Base-by-base conservation (phyloP, 2,888 invertebrate genomes). In the Leucozona laternaria region DNA sequence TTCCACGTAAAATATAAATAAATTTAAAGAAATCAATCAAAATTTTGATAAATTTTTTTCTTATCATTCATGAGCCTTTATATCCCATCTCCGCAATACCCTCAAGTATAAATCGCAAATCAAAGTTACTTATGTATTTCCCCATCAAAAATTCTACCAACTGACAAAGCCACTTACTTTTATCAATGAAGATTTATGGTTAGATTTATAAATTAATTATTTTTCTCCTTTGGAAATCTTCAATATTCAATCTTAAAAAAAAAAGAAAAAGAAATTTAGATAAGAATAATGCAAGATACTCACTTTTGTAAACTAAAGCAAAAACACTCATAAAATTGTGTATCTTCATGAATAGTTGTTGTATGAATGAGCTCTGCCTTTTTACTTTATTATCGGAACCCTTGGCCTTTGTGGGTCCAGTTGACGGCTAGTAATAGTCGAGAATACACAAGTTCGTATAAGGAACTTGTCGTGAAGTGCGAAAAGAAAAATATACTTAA, bases 361-460 rank as follows among this genome's bases (percentile, higher is more conserved):
- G 37, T 45, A 62, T 2, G 11, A 20, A 28, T 58, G 31, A 77
- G 77, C 15, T 37, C n/a, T n/a, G n/a, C 55, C 28, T 62, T 68
- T 66, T 8, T 4, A 55, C 57, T 68, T 73, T 77, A 73, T 81
- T 81, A 85, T 81, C 50, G 11, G 43, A 62, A 28, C 28, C 72
- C 28, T 77, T 34, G 43, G 48, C 37, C 62, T 62, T 62, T 64
- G 68, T 73, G 28, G 62, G 72, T 78, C 81, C 80, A 85, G 85
- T 85, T 57, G 81, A 17, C 55, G 72, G 68, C 48, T 73, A 73
- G 81, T 53, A 13, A 28, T 50, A 62, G 85, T 8, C 71, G 72
- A 22, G 85, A 70, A 81, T 70, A 85, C 62, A 78, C 68, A 73
- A 58, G 20, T 10, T 71, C 3, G 15, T 37, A 31, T 11, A 11